These are phyloP conservation scores for Bombus superbus DNA, from an alignment of 1,140 invertebrate species.

Conservation along the genomic window DNA sequence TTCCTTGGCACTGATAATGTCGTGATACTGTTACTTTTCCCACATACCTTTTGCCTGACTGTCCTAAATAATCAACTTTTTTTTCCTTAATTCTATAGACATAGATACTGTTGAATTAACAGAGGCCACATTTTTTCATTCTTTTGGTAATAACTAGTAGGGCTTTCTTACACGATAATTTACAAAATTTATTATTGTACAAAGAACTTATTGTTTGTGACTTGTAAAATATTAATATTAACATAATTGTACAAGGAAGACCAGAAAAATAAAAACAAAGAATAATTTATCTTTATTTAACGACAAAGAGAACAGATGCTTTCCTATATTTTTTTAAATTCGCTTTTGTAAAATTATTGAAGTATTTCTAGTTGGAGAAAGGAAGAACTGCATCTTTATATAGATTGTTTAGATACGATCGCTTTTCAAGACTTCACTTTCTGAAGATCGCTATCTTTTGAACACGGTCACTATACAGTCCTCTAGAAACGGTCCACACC, in stretches of 20 bases:
- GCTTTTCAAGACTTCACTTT: not conserved
- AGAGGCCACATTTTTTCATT: not conserved
- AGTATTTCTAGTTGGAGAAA: not conserved
- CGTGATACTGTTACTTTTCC: not conserved
- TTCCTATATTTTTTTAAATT: not conserved
- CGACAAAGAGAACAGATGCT: no score
- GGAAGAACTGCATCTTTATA: not conserved
- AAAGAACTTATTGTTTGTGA: not conserved
- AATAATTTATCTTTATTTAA: no score
- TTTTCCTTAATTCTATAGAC: not conserved
- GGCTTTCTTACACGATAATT: no score
- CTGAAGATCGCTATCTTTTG: conserved; percentile 47
- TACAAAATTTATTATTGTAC: no score
- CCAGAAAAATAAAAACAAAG: no score
- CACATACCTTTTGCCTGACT: not conserved
- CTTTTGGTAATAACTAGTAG: not conserved
- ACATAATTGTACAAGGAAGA: not conserved
- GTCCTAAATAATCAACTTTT: conserved; percentile 15
- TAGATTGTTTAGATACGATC: not conserved
- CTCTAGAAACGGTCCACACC: conserved; percentile 11
- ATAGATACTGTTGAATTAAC: not conserved
- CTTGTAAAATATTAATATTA: not conserved
- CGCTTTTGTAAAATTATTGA: not conserved
- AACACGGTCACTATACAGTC: not conserved
- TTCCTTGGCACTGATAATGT: conserved; percentile 4